Evolutionary conservation across 2,888 invertebrate species (phyloP), one percentile per base, ranked within the genome.

Genomic region (Artemia sinica): DNA sequence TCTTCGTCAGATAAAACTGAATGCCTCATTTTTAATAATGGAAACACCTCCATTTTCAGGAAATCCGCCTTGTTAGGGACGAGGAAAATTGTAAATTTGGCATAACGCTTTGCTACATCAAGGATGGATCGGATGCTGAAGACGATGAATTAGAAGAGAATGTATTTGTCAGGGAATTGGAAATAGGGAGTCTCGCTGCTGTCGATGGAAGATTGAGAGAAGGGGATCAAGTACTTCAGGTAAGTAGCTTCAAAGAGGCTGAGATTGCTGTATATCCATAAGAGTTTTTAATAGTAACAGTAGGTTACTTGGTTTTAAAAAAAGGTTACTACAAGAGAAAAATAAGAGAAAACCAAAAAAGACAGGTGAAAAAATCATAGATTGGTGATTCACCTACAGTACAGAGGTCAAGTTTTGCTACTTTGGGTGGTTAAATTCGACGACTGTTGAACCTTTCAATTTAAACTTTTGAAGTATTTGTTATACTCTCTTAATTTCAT

Each of bases 101-200:
- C 8, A 78, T 86, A 71, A 85, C 85, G 48, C 81, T 86, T 67
- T 85, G 84, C 77, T 85, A 85, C 75, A 85, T 84, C 74, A 82
- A 63, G n/a, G 63, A 66, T n/a, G 50, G 52, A 48, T 49, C 58
- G 12, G 68, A 63, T 51, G 71, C 70, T 14, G 71, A 72, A 67
- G 49, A 50, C n/a, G 82, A 82, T 69, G 81, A 82, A 72, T 79
- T 78, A 65, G 80, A 82, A 73, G 81, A 84, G 65, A 85, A 86
- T 76, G 84, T 86, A 69, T 86, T 84, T 75, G 84, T 86, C 73
- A 83, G 85, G 74, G 84, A 85, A 78, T 83, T 84, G 74, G 80
- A 82, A 70, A 80, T 82, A 48, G 81, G 82, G 72, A 83, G 84
- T 74, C 78, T 84, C 28, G 84, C 84, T 7, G 82, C 81, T 49